Evolutionary conservation across 2,888 invertebrate genomes (phyloP), one percentile per base, ranked within the genome.

Genomic region (Drosophila pseudotakahashii): DNA sequence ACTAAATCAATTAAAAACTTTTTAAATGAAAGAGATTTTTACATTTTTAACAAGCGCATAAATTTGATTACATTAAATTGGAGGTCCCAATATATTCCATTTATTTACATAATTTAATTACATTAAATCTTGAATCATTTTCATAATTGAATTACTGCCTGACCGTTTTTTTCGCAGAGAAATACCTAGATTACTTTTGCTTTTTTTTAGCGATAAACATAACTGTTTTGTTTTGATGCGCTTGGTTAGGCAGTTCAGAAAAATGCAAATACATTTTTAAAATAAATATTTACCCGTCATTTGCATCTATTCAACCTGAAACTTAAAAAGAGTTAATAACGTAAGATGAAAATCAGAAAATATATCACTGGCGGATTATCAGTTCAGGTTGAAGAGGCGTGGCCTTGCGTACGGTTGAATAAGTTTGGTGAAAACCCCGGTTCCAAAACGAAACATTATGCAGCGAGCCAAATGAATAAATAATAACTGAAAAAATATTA

Each of bases 401-500:
- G 14, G n/a, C 6, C 19, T 54, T 39, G 30, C 5, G 11, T 19
- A 23, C 10, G 26, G 64, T 47, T 47, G 45, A 52, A 45, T 63
- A 52, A 34, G 32, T 66, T 34, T 26, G 14, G 19, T 34, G 30
- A 13, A 16, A 52, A 26, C 23, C 16, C 3, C 13, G 16, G 7
- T 37, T 59, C 32, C 23, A 7, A 32, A 52, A 51, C 10, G 36
- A 45, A 34, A 26, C 37, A 32, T 52, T 16, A 52, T 64, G 16
- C 64, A 19, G 34, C 7, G 34, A 11, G 16, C 53, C 39, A 32
- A 32, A 66, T 66, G 51, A 34, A 66, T 66, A 64, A 66, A 53
- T 53, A 53, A 66, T 45, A 64, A 53, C 64, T 39, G 53, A 13
- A 41, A 59, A 64, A 64, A 66, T 53, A 64, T 66, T 34, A 39